Evolutionary conservation across 2,888 invertebrate species (phyloP).

Genomic region (Ctenicera cuprea): DNA sequence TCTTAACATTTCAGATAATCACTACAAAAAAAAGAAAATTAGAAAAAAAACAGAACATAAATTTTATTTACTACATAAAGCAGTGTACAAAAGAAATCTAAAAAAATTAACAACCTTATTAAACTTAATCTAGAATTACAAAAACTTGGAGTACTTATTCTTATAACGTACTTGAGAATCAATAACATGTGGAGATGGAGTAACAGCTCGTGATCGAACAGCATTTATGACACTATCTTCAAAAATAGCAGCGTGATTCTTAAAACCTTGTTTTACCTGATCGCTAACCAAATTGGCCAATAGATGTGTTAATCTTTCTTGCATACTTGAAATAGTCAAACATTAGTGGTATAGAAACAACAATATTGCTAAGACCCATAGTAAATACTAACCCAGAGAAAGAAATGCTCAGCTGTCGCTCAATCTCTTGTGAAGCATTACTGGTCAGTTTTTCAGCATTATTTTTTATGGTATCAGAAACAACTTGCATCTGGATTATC

Average conservation of each 20-base stretch:
- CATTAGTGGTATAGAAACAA: too few relatives aligned
- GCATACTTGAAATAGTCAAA: conserved; percentile 64
- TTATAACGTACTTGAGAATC: conserved; percentile 72
- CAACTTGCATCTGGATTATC: conserved; percentile 69
- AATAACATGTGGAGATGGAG: conserved; percentile 80
- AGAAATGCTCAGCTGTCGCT: conserved; percentile 67
- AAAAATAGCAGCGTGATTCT: conserved; percentile 77
- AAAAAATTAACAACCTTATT: neutral
- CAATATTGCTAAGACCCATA: conserved; percentile 14
- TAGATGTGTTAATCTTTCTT: conserved; percentile 68
- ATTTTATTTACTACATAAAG: neutral
- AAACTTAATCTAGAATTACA: neutral
- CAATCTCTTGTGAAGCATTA: conserved; percentile 67
- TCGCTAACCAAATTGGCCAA: conserved; percentile 71
- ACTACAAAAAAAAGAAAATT: neutral
- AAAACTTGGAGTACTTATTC: neutral
- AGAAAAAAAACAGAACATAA: neutral
- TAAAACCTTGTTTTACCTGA: conserved; percentile 73
- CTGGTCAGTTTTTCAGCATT: conserved; percentile 68
- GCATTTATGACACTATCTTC: conserved; percentile 78
- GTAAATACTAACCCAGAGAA: conserved; percentile 66
- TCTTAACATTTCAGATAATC: neutral
- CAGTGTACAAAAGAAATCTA: neutral
- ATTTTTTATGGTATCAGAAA: conserved; percentile 68
- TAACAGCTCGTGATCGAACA: conserved; percentile 82